phyloP scores from a whole-genome alignment of 2,888 invertebrate genomes.

The Brachypalpus laphriformis region DNA sequence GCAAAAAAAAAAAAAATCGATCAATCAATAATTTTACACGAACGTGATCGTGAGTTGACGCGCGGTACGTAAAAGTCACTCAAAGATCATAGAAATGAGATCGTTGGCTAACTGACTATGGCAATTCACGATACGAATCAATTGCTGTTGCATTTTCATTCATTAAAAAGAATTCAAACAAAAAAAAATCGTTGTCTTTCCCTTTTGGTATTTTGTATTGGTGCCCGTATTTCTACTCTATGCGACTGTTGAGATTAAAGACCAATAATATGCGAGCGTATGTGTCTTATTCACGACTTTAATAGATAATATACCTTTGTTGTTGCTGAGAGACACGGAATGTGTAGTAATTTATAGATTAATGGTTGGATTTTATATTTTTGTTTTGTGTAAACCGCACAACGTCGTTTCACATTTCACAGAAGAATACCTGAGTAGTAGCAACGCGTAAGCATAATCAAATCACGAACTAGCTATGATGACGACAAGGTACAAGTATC shows the following conservation, averaged over 20 bases:
- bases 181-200: slow-evolving; percentile 50
- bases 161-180: slow-evolving; percentile 34
- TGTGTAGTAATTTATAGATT: slow-evolving; percentile 60
- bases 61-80: slow-evolving; percentile 63
- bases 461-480: slow-evolving; percentile 33
- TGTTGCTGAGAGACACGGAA: slow-evolving; percentile 54
- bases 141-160: slow-evolving; percentile 69
- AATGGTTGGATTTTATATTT: slow-evolving; percentile 36
- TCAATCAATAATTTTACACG: slow-evolving; percentile 71
- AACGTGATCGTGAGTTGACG: slow-evolving; percentile 72
- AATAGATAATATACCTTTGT: slow-evolving; percentile 50
- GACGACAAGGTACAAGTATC: slow-evolving; percentile 33
- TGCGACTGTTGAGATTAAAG: slow-evolving; percentile 39
- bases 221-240: neutral
- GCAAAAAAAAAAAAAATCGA: slow-evolving; percentile 47
- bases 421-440: slow-evolving; percentile 22
- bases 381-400: slow-evolving; percentile 32
- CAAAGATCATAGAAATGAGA: slow-evolving; percentile 68
- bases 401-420: slow-evolving; percentile 66
- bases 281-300: slow-evolving; percentile 60
- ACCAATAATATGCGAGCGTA: slow-evolving; percentile 55
- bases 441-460: slow-evolving; percentile 27
- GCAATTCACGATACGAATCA: slow-evolving; percentile 56
- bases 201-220: slow-evolving; percentile 24
- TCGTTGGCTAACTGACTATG: slow-evolving; percentile 48